These are phyloP conservation scores for Malacoraja senta DNA, from an alignment of 2,797 vertebrate species.

Conservation along the genomic window DNA sequence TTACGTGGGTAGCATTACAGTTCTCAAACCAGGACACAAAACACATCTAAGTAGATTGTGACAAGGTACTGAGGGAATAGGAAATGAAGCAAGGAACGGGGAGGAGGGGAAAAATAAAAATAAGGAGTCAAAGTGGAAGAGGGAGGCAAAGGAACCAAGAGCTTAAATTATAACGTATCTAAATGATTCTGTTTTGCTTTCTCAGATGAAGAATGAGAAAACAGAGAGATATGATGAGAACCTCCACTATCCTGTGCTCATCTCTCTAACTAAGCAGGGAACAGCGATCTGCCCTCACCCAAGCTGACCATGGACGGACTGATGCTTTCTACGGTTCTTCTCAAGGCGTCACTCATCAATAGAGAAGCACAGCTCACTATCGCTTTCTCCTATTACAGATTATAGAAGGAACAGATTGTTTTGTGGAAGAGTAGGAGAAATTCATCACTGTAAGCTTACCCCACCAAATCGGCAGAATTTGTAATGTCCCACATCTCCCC, in stretches of 20 bases:
- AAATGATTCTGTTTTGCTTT: constrained; percentile 43
- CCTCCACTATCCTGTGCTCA: constrained; percentile 87
- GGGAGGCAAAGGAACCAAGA: not conserved
- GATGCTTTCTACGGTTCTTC: not conserved
- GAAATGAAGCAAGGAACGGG: not conserved
- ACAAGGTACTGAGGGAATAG: not conserved
- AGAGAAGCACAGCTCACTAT: constrained; percentile 32
- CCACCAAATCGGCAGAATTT: not conserved
- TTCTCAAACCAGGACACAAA: not conserved
- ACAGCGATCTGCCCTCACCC: constrained; percentile 48
- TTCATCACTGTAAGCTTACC: not conserved
- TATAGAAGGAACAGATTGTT: not conserved
- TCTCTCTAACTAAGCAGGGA: constrained; percentile 68
- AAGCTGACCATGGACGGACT: constrained; percentile 38
- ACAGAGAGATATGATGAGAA: constrained; percentile 82
- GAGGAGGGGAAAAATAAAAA: not conserved
- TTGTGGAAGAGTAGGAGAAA: not conserved
- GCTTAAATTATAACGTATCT: not conserved
- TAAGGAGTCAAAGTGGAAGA: not conserved
- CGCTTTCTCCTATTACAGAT: not conserved
- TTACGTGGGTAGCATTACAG: not conserved
- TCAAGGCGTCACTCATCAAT: not conserved
- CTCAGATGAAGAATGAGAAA: constrained; percentile 78
- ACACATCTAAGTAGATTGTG: not conserved
- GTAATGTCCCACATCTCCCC: not conserved